These are phyloP conservation scores for Taxidea taxus DNA, from an alignment of 2,113 vertebrate species.

Conservation along the genomic window DNA sequence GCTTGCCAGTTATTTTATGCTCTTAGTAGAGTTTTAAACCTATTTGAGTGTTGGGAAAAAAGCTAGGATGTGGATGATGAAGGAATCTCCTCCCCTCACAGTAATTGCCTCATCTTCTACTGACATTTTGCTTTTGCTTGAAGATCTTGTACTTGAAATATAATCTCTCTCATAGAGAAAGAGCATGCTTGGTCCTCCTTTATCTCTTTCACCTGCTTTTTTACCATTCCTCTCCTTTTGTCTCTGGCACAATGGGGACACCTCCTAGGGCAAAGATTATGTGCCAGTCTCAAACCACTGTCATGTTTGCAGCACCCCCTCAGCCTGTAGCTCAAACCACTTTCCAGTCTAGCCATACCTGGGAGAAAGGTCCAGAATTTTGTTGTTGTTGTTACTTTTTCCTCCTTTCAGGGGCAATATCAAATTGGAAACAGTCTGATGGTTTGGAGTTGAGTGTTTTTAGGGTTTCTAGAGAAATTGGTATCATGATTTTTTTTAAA, in stretches of 20 bases:
- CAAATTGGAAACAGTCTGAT: not conserved
- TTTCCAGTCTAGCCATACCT: fast-evolving
- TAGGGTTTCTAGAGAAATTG: not conserved
- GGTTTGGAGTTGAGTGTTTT: not conserved
- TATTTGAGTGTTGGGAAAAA: not conserved
- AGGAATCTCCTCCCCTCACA: not conserved
- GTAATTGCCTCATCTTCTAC: not conserved
- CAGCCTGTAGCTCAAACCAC: not conserved
- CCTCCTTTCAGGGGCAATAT: not conserved
- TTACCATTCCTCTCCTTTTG: not conserved
- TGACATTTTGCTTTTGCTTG: not conserved
- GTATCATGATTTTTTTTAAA: not conserved
- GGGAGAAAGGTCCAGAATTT: no score
- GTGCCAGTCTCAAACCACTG: not conserved
- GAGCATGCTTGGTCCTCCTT: not conserved
- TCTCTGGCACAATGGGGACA: not conserved
- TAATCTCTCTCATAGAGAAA: not conserved
- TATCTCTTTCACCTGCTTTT: not conserved
- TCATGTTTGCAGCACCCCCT: fast-evolving
- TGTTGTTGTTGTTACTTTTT: not conserved
- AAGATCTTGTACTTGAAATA: not conserved
- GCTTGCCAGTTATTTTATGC: not conserved
- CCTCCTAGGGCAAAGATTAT: no score
- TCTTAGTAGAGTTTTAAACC: not conserved
- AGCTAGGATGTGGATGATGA: not conserved